Base-by-base conservation (phyloP, 2,888 invertebrate genomes). In the Lacanobia wlatinum region DNA sequence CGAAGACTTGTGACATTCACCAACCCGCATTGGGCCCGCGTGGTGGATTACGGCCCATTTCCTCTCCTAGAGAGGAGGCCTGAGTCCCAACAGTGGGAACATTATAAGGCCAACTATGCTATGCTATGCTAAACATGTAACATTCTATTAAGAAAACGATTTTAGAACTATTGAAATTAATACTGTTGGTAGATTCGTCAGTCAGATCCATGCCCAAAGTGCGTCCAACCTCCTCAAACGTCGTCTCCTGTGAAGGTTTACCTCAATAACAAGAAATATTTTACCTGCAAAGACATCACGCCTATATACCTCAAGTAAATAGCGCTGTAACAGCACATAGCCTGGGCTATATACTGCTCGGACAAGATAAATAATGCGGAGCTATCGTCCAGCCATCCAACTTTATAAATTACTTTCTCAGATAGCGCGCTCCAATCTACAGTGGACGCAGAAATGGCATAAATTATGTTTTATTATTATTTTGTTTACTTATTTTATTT, bases 361-460 rank as follows among this genome's bases (percentile, higher is more conserved):
- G 71, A 86, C 83, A 88, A 92, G 91, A 92, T 94, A 93, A 93
- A 94, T 93, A 94, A 91, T 90, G 89, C 85, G 78, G 58, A 85
- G 83, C 90, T 91, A 92, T 93, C 92, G 92, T 82, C 88, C 87
- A 85, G 88, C 88, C 84, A 92, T 92, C 91, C 92, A 94, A 94
- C 94, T 94, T 94, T 91, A 92, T 93, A 94, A 93, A 94, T 94
- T 94, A 94, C 93, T 94, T 93, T 94, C 94, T 93, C 91, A 92
- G 93, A 92, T 92, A 92, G 90, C 85, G 79, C n/a, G 55, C 88
- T n/a, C 46, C 28, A 82, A 73, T 87, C 89, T 58, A 88, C 87
- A 92, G 71, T 92, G 89, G 84, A 5, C 64, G 40, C 84, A 84
- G 70, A 70, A 60, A 34, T 67, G 50, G 70, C 79, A 58, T 73